Percentiles rank a stretch among this genome's conserved stretches.
phyloP scores from a whole-genome alignment of 2,888 invertebrate genomes.

The Arge pagana region DNA sequence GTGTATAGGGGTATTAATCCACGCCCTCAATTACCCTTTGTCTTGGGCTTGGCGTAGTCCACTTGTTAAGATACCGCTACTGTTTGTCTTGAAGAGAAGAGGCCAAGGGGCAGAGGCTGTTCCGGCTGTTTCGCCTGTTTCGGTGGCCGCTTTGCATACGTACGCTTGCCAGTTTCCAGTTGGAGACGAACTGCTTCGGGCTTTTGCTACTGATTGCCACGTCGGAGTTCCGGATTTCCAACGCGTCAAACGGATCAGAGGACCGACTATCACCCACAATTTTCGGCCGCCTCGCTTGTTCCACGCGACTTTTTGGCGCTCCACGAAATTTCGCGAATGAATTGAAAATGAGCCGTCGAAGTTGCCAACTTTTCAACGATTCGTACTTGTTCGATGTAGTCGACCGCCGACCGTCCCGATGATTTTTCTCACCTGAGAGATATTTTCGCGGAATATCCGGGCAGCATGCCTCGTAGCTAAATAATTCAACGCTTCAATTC shows the following conservation, averaged over 20 bases:
- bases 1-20: constrained; percentile 59
- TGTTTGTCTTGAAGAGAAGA: constrained; percentile 56
- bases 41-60: constrained; percentile 59
- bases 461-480: too few species aligned
- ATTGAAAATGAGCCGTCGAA: not conserved
- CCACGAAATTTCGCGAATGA: not conserved
- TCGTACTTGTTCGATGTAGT: too few species aligned
- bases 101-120: constrained; percentile 38
- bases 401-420: too few species aligned
- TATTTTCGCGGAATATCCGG: too few species aligned
- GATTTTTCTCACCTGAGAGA: too few species aligned
- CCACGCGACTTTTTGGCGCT: constrained; percentile 2
- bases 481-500: too few species aligned
- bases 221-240: constrained; percentile 32
- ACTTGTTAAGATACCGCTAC: constrained; percentile 60
- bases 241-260: constrained; percentile 20
- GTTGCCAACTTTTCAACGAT: not conserved
- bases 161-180: constrained; percentile 43
- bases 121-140: constrained; percentile 44
- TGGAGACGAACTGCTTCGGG: constrained; percentile 55
- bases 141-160: constrained; percentile 55
- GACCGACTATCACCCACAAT: constrained; percentile 1
- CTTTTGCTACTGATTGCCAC: constrained; percentile 57
- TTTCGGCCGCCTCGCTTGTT: too few species aligned
- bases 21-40: constrained; percentile 60